Conservation (phyloP, 2,888 invertebrate genomes). For the Drosophila rellima region DNA sequence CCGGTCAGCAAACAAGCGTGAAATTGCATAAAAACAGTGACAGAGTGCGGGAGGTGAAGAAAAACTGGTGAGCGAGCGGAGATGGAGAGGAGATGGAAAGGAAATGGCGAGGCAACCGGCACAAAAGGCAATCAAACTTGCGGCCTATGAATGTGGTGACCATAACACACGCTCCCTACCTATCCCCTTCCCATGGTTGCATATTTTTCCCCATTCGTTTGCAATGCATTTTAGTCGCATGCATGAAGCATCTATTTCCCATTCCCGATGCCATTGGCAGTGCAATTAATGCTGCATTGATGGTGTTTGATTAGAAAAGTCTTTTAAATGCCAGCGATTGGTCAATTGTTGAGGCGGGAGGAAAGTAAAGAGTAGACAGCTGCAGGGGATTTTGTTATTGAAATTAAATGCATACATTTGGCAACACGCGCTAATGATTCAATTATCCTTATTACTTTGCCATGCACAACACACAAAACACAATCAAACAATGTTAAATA, state of each 20-base stretch:
- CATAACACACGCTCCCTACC: slow-evolving; percentile 3
- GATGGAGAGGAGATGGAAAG: not conserved
- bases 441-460: slow-evolving; percentile 72
- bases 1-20: slow-evolving; percentile 76
- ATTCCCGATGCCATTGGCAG: slow-evolving; percentile 3
- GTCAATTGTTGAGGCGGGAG: not conserved
- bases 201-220: slow-evolving; percentile 16
- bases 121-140: slow-evolving; percentile 76
- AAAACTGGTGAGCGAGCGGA: slow-evolving; percentile 2
- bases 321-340: slow-evolving; percentile 32
- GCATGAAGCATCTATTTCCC: slow-evolving; percentile 3
- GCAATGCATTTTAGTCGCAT: slow-evolving; percentile 37
- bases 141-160: slow-evolving; percentile 55
- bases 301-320: slow-evolving; percentile 65
- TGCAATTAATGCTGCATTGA: slow-evolving; percentile 59
- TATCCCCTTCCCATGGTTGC: not conserved
- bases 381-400: slow-evolving; percentile 43
- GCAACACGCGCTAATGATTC: slow-evolving; percentile 73
- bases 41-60: slow-evolving; percentile 23
- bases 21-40: slow-evolving; percentile 74
- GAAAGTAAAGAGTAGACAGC: not conserved
- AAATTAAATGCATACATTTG: slow-evolving; percentile 70
- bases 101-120: slow-evolving; percentile 4
- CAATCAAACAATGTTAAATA: slow-evolving; percentile 43
- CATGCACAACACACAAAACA: slow-evolving; percentile 22